phyloP scores from a whole-genome alignment of 2,888 invertebrate genomes.

The Himalopsyche kuldschensis region DNA sequence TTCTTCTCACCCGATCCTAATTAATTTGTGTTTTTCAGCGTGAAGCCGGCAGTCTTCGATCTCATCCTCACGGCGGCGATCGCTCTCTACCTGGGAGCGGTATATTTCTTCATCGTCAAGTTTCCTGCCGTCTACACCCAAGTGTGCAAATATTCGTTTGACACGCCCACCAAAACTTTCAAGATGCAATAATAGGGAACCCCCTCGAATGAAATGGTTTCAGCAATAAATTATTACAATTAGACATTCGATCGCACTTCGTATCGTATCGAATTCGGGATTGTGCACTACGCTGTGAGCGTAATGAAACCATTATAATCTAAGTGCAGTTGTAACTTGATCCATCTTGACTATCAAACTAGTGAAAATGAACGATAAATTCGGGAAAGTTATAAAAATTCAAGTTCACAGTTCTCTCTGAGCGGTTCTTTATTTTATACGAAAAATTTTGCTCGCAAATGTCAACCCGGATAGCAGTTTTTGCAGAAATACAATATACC shows the following conservation, averaged over 20 bases:
- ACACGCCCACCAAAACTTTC: slow-evolving; percentile 44
- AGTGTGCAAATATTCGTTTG: slow-evolving; percentile 59
- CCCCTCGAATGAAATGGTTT: not conserved
- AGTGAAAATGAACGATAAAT: no score
- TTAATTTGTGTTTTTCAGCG: slow-evolving; percentile 63
- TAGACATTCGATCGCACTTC: not conserved
- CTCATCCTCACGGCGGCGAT: slow-evolving; percentile 88
- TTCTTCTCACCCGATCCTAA: not conserved
- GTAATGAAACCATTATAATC: no score
- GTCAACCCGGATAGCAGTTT: no score
- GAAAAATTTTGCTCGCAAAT: no score
- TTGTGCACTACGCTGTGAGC: no score
- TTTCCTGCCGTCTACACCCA: slow-evolving; percentile 69
- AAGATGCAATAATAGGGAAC: slow-evolving; percentile 26
- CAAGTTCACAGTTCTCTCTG: no score
- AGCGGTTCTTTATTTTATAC: no score
- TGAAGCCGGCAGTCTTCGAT: slow-evolving; percentile 98
- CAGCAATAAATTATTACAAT: not conserved
- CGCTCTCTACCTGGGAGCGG: slow-evolving; percentile 75
- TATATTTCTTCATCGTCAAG: slow-evolving; percentile 79
- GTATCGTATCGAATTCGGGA: no score
- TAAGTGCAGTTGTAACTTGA: no score
- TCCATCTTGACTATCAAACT: no score
- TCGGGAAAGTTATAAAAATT: no score
- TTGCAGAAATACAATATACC: no score